These are phyloP conservation scores for Carcharodon carcharias DNA, from an alignment of 2,797 vertebrate genomes.

Conservation along the genomic window DNA sequence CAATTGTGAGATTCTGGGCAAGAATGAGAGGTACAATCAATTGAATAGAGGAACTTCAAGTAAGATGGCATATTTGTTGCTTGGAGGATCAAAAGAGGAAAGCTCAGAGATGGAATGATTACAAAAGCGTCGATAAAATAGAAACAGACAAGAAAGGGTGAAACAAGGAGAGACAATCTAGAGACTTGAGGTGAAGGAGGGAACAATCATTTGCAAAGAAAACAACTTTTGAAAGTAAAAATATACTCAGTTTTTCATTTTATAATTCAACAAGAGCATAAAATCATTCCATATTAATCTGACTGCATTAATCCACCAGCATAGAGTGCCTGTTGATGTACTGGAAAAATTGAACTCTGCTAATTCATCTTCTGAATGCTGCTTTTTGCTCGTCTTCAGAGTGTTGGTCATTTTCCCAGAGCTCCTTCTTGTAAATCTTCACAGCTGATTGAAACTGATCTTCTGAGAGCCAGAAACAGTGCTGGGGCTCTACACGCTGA, in stretches of 20 bases:
- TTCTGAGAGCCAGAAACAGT: slow-evolving; percentile 41
- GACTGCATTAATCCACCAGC: neutral
- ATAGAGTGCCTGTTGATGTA: slow-evolving; percentile 35
- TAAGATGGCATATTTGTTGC: neutral
- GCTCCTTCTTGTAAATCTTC: slow-evolving; percentile 40
- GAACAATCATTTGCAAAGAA: neutral
- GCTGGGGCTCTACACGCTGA: slow-evolving; percentile 40
- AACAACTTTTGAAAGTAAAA: neutral
- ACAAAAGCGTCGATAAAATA: neutral
- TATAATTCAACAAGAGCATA: too few species aligned
- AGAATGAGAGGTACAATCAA: neutral
- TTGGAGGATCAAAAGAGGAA: neutral
- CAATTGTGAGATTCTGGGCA: neutral
- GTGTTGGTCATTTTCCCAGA: slow-evolving; percentile 23
- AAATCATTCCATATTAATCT: neutral
- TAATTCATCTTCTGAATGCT: slow-evolving; percentile 39
- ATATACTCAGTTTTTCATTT: neutral
- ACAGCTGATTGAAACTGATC: slow-evolving; percentile 39
- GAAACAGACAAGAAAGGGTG: neutral
- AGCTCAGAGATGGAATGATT: neutral
- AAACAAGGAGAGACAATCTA: neutral
- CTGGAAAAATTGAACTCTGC: slow-evolving; percentile 31
- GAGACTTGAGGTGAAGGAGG: neutral
- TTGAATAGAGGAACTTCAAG: neutral
- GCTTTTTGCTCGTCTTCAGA: slow-evolving; percentile 26